Evolutionary conservation across 2,113 vertebrate genomes (phyloP).

Genomic region (Trogon melanurus): DNA sequence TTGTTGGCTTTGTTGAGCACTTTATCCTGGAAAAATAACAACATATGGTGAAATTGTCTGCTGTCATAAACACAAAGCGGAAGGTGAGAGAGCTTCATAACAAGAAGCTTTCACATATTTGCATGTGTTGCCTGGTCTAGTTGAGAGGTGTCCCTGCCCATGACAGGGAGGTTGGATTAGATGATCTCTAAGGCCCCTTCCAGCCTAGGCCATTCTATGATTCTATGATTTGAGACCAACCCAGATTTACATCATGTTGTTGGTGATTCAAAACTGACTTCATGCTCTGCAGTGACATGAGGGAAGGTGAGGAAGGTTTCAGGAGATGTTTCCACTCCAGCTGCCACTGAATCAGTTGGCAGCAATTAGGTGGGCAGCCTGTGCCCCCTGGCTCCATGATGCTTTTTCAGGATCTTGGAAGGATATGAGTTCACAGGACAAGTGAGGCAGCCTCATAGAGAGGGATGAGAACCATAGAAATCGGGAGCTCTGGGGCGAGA

Average conservation of each 20-base stretch:
- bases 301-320: neutral
- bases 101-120: neutral
- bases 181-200: no score
- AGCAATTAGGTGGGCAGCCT: neutral
- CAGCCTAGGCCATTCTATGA: no score
- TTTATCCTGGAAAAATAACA: slow-evolving; percentile 27
- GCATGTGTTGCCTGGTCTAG: no score
- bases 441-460: rapidly evolving
- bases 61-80: no score
- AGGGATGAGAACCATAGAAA: neutral
- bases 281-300: neutral
- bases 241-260: neutral
- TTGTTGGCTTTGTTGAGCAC: slow-evolving; percentile 18
- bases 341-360: neutral
- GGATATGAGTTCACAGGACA: neutral
- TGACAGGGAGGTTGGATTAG: no score
- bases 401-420: neutral
- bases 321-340: neutral
- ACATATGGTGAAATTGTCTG: neutral
- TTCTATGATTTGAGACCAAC: neutral
- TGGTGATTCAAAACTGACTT: neutral
- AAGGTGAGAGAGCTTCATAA: neutral
- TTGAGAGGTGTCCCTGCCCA: no score
- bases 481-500: neutral
- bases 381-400: rapidly evolving